A percentile compares a stretch with the other conserved stretches of the same genome.
These are phyloP conservation scores for Colius striatus DNA, from an alignment of 2,113 vertebrate species.

Conservation along the genomic window DNA sequence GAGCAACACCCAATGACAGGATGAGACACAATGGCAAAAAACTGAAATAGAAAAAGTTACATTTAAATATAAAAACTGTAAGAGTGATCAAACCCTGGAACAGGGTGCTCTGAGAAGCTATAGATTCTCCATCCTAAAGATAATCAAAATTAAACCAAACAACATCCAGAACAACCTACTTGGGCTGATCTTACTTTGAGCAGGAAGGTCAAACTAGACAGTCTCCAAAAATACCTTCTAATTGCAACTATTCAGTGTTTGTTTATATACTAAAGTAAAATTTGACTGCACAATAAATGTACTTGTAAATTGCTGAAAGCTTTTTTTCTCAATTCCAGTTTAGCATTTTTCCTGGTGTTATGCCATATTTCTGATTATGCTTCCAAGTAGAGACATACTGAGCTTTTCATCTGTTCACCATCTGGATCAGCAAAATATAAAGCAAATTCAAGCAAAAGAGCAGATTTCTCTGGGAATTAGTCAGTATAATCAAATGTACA, in stretches of 20 bases:
- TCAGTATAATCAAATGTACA: neutral
- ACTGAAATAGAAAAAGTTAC: neutral
- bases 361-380: neutral
- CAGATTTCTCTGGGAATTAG: neutral
- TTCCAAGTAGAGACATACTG: constrained; percentile 41
- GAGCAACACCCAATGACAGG: neutral
- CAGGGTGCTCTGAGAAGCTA: neutral
- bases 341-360: neutral
- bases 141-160: neutral
- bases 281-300: neutral
- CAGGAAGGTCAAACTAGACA: neutral
- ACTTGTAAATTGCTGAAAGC: neutral
- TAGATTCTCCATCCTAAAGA: neutral
- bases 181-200: neutral
- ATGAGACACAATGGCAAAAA: neutral
- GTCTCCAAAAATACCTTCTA: neutral
- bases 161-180: neutral
- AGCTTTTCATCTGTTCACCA: constrained; percentile 61
- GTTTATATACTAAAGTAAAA: neutral
- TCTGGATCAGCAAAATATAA: constrained; percentile 41
- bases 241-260: neutral
- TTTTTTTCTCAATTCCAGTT: neutral
- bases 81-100: neutral
- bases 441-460: neutral
- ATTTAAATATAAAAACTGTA: neutral